A percentile compares a stretch with the other conserved stretches of the same genome.
These are phyloP conservation scores for Epizoanthus ramosus DNA, from an alignment of 92 coral and sea anemone species.

Conservation along the genomic window DNA sequence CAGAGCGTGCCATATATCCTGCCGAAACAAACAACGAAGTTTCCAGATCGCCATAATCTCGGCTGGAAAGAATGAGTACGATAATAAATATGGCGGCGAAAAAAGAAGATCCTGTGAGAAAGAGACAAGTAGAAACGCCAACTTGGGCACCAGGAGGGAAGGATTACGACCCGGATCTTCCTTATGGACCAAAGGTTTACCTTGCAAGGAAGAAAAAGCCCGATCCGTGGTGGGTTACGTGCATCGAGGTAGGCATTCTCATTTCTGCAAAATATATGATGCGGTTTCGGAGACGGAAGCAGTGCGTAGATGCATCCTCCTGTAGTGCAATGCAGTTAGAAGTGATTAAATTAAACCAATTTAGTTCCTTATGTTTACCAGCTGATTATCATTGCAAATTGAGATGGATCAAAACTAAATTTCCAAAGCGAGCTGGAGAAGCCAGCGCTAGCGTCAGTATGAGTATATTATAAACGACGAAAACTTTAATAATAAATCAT, in stretches of 20 bases:
- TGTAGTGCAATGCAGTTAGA: background rate
- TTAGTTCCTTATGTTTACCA: background rate
- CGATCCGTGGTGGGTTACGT: constrained; percentile 98
- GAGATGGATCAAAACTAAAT: background rate
- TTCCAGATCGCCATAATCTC: background rate
- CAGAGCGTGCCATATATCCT: constrained; percentile 33
- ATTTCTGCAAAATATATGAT: background rate
- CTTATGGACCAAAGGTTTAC: constrained; percentile 93
- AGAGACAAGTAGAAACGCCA: constrained; percentile 74
- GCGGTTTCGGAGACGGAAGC: background rate
- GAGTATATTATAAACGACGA: background rate
- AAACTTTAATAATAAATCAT: background rate
- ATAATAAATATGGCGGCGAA: constrained; percentile 74
- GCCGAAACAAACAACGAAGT: background rate
- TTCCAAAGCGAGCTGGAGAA: background rate
- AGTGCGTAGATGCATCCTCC: background rate
- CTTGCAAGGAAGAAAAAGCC: constrained; percentile 93
- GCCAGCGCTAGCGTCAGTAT: background rate
- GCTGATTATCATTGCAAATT: background rate
- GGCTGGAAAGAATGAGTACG: constrained; percentile 45
- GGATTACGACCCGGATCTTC: constrained; percentile 92
- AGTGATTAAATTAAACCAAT: background rate
- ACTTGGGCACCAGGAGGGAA: constrained; percentile 95
- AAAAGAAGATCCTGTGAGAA: constrained; percentile 72
- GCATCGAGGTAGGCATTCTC: constrained; percentile 79